Conservation (phyloP, 2,888 invertebrate genomes). For the Hymenopus coronatus region DNA sequence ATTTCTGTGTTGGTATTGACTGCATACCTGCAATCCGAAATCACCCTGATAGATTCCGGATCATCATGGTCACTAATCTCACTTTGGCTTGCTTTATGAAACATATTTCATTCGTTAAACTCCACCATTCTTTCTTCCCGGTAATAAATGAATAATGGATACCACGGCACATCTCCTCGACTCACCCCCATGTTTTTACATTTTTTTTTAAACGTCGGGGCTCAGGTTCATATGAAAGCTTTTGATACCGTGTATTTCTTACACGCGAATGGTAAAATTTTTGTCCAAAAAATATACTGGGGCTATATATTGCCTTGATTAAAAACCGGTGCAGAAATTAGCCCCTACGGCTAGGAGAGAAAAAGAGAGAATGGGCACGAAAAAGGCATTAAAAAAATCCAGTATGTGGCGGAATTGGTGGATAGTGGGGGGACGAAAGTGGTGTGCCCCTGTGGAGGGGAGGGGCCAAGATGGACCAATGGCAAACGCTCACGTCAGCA, state of each 20-base stretch:
- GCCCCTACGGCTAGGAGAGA: conserved; percentile 10
- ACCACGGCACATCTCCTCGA: neutral
- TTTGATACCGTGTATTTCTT: conserved; percentile 16
- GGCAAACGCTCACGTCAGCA: conserved; percentile 3
- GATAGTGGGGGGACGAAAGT: neutral
- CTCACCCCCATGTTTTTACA: neutral
- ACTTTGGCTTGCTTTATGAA: neutral
- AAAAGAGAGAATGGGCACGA: neutral
- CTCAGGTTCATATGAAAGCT: conserved; percentile 16
- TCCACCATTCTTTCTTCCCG: neutral
- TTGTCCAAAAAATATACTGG: conserved; percentile 3
- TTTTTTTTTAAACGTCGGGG: neutral
- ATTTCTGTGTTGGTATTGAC: too few species aligned
- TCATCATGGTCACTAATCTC: neutral
- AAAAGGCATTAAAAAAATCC: neutral
- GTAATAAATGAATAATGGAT: conserved; percentile 10
- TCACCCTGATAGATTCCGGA: neutral
- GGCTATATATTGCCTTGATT: conserved; percentile 19
- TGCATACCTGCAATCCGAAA: neutral
- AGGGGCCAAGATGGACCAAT: conserved; percentile 7
- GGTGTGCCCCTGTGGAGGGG: conserved; percentile 5
- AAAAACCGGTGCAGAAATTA: conserved; percentile 18
- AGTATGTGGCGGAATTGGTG: neutral
- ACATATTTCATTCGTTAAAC: neutral
- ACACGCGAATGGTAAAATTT: conserved; percentile 18